Conservation (phyloP, 64 coral and sea anemone genomes). For the Dendronephthya gigantea region DNA sequence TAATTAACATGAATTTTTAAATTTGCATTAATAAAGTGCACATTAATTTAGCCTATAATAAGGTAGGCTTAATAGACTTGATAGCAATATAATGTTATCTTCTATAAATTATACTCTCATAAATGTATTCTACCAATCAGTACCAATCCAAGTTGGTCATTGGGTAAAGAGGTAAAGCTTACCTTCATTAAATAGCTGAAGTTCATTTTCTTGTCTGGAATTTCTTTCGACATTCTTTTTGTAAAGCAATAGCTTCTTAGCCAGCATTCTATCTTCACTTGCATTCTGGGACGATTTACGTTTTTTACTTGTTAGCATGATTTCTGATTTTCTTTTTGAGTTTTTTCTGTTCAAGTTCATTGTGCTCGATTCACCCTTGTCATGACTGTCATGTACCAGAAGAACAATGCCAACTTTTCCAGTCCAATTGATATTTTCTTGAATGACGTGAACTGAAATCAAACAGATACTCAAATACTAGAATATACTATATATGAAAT, state of each 20-base stretch:
- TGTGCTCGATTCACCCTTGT: not conserved
- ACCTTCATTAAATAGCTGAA: conserved; percentile 27
- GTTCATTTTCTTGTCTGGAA: conserved; percentile 27
- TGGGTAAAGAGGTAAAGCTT: too few relatives aligned
- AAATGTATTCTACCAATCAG: too few relatives aligned
- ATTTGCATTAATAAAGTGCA: too few relatives aligned
- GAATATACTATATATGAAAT: not conserved
- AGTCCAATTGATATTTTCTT: conserved; percentile 25
- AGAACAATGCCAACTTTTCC: conserved; percentile 10
- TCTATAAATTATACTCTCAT: too few relatives aligned
- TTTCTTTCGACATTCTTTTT: not conserved
- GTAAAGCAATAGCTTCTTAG: not conserved
- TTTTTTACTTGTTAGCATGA: not conserved
- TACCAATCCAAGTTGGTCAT: too few relatives aligned
- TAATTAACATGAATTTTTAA: too few relatives aligned
- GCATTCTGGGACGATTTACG: conserved; percentile 3
- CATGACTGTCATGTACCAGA: not conserved
- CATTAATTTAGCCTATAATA: too few relatives aligned
- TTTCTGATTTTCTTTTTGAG: too few relatives aligned
- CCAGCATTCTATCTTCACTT: not conserved
- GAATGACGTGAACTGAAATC: conserved; percentile 35
- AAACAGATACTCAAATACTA: not conserved
- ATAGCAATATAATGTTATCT: too few relatives aligned
- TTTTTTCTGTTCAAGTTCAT: too few relatives aligned
- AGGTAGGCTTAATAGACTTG: too few relatives aligned